These are phyloP conservation scores for Mellilla xanthometata DNA, from an alignment of 2,888 invertebrate genomes.

Conservation along the genomic window DNA sequence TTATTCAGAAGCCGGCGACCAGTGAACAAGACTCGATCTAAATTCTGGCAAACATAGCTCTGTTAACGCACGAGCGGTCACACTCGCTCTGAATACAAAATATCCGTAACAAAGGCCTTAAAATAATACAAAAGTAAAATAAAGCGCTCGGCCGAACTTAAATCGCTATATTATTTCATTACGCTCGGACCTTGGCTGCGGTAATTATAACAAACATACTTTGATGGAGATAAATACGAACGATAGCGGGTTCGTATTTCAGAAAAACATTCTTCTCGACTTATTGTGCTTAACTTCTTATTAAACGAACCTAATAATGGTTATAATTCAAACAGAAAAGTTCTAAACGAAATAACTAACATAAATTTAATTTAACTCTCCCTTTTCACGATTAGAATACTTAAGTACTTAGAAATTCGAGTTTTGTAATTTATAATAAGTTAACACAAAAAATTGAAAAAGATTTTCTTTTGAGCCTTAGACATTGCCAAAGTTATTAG, in stretches of 20 bases:
- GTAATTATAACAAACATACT: slow-evolving; percentile 15
- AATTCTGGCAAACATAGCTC: slow-evolving; percentile 15
- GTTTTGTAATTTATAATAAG: slow-evolving; percentile 2
- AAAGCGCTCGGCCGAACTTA: slow-evolving; percentile 6
- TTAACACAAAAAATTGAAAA: slow-evolving; percentile 3
- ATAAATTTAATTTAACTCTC: slow-evolving; percentile 4
- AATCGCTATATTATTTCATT: slow-evolving; percentile 7
- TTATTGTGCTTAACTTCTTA: slow-evolving; percentile 8
- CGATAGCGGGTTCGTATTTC: slow-evolving; percentile 12
- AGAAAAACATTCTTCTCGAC: slow-evolving; percentile 12
- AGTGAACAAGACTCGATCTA: slow-evolving; percentile 8
- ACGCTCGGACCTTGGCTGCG: slow-evolving; percentile 7
- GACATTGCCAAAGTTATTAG: slow-evolving; percentile 7
- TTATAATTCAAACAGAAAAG: slow-evolving; percentile 17
- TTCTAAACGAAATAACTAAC: slow-evolving; percentile 8
- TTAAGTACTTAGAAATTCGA: slow-evolving; percentile 5
- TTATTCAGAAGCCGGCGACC: slow-evolving; percentile 11
- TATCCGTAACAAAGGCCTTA: slow-evolving; percentile 1
- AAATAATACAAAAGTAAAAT: slow-evolving; percentile 8
- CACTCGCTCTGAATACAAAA: slow-evolving; percentile 15
- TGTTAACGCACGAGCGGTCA: slow-evolving; percentile 11
- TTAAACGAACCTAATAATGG: slow-evolving; percentile 5
- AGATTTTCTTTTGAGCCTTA: slow-evolving; percentile 8
- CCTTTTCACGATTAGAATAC: slow-evolving; percentile 4
- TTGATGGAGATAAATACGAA: slow-evolving; percentile 15